phyloP scores from a whole-genome alignment of 2,888 invertebrate genomes.

The Ophioninae sp. region DNA sequence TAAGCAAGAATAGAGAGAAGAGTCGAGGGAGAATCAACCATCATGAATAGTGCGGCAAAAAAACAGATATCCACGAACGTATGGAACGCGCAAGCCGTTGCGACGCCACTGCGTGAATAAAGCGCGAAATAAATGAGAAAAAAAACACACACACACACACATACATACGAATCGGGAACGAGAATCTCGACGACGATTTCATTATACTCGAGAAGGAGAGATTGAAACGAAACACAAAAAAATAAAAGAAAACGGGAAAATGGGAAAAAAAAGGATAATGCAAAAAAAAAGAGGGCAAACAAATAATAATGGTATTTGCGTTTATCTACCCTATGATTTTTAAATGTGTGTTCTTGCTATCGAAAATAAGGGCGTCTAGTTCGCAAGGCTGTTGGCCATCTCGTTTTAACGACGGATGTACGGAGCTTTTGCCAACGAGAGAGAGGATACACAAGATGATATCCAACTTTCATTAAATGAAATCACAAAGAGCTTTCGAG shows the following conservation, averaged over 20 bases:
- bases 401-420: conserved; percentile 48
- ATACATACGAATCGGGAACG: not conserved
- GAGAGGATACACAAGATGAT: conserved; percentile 19
- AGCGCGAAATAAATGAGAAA: conserved; percentile 19
- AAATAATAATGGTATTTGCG: conserved; percentile 64
- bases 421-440: conserved; percentile 49
- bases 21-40: not conserved
- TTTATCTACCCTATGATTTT: conserved; percentile 73
- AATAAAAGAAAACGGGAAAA: conserved; percentile 48
- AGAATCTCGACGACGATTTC: conserved; percentile 44
- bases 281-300: conserved; percentile 50
- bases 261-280: conserved; percentile 15
- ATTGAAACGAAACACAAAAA: conserved; percentile 30
- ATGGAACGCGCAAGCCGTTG: conserved; percentile 53
- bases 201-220: conserved; percentile 32
- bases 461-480: conserved; percentile 17
- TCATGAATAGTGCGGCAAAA: not conserved
- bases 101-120: conserved; percentile 50
- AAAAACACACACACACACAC: conserved; percentile 5
- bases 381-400: conserved; percentile 56
- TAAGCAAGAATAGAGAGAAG: not conserved
- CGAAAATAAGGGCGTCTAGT: conserved; percentile 68
- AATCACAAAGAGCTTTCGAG: conserved; percentile 20
- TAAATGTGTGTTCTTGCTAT: conserved; percentile 76
- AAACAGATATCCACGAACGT: conserved; percentile 13